Evolutionary conservation across 2,888 invertebrate species (phyloP).

Genomic region (Lamproptera curius): DNA sequence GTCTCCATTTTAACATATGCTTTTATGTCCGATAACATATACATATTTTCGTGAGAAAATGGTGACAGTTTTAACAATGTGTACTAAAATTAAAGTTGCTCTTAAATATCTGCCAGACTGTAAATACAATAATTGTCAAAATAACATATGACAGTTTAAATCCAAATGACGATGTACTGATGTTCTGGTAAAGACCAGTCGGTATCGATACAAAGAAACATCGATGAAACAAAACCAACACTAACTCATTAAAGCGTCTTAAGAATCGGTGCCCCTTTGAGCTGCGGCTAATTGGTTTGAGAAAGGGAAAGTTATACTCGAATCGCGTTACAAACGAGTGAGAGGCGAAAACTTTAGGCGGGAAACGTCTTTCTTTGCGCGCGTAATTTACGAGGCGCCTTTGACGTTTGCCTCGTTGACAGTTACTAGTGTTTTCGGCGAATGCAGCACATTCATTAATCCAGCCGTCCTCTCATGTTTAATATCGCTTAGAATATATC

Average conservation of each 20-base stretch:
- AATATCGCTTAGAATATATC: constrained; percentile 49
- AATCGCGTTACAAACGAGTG: constrained; percentile 28
- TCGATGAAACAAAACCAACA: constrained; percentile 22
- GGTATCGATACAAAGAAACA: too few relatives aligned
- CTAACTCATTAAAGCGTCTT: constrained; percentile 29
- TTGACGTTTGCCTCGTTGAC: constrained; percentile 44
- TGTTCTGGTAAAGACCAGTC: too few relatives aligned
- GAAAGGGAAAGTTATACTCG: constrained; percentile 25
- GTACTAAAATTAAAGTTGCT: too few relatives aligned
- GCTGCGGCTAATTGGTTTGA: constrained; percentile 33
- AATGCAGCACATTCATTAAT: constrained; percentile 66
- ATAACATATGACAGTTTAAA: too few relatives aligned
- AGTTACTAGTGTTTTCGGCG: constrained; percentile 56
- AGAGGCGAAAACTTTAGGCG: constrained; percentile 42
- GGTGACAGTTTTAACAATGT: too few relatives aligned
- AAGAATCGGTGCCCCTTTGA: constrained; percentile 36
- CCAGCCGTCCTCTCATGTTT: constrained; percentile 45
- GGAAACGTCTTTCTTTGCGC: constrained; percentile 68
- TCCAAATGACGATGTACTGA: too few relatives aligned
- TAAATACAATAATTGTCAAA: too few relatives aligned
- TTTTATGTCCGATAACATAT: too few relatives aligned
- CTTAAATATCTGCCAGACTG: too few relatives aligned
- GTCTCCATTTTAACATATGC: too few relatives aligned
- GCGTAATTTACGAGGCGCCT: constrained; percentile 34
- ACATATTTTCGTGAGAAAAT: too few relatives aligned